These are phyloP conservation scores for Taxidea taxus DNA, from an alignment of 2,113 vertebrate species.

Conservation along the genomic window DNA sequence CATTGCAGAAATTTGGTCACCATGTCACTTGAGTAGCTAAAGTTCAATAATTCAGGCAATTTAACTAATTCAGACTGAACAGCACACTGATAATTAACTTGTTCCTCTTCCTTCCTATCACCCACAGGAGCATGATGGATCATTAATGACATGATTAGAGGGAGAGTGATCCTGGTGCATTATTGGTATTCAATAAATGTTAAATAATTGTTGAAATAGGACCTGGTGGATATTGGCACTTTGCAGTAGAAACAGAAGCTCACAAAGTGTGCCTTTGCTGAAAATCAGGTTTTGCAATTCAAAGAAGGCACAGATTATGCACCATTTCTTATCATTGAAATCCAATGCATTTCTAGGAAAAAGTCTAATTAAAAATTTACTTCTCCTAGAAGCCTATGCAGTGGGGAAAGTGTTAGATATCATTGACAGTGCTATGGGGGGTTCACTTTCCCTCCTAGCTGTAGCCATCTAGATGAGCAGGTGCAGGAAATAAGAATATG, in stretches of 20 bases:
- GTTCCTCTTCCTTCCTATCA: conserved; percentile 51
- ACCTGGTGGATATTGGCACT: conserved; percentile 41
- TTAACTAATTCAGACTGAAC: conserved; percentile 65
- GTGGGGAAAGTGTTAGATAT: not conserved
- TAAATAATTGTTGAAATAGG: conserved; percentile 67
- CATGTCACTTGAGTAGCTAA: conserved; percentile 49
- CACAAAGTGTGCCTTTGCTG: conserved; percentile 32
- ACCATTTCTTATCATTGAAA: conserved; percentile 50
- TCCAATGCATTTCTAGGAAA: conserved; percentile 3
- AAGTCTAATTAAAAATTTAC: conserved; percentile 5
- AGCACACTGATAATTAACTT: conserved; percentile 62
- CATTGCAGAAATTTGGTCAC: conserved; percentile 34
- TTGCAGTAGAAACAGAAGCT: conserved; percentile 35
- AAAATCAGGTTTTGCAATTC: conserved; percentile 44
- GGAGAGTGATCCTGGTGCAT: conserved; percentile 11
- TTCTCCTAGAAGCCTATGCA: not conserved
- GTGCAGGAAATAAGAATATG: not conserved
- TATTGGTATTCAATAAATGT: conserved; percentile 64
- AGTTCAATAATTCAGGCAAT: conserved; percentile 62
- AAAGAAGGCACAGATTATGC: not conserved
- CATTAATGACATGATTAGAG: conserved; percentile 66
- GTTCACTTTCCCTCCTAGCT: conserved; percentile 1
- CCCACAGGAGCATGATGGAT: conserved; percentile 60
- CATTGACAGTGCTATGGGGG: not conserved
- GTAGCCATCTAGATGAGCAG: conserved; percentile 12